Percentiles rank a stretch among this genome's conserved stretches.
These are phyloP conservation scores for Dryobotodes eremita DNA, from an alignment of 2,888 invertebrate species.

Conservation along the genomic window DNA sequence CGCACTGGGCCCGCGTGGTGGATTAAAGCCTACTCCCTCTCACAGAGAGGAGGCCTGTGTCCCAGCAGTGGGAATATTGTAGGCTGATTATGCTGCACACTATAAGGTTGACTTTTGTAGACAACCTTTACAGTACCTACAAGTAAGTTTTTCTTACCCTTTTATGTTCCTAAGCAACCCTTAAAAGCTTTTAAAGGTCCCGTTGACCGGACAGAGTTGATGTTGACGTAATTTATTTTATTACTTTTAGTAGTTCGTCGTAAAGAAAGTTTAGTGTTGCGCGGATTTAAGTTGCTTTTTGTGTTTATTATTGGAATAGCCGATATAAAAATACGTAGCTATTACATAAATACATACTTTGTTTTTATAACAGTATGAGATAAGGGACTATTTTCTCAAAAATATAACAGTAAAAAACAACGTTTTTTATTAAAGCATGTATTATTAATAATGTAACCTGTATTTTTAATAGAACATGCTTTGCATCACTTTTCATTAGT, in stretches of 20 bases:
- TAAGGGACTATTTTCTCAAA: neutral
- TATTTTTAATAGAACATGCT: neutral
- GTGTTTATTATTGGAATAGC: constrained; percentile 58
- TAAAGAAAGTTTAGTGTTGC: constrained; percentile 67
- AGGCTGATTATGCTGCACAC: no score
- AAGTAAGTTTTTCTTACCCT: constrained; percentile 55
- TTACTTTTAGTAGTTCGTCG: constrained; percentile 69
- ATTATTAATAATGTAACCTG: neutral
- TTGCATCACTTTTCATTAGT: neutral
- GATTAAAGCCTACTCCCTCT: no score
- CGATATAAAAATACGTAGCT: constrained; percentile 8
- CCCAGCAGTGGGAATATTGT: no score
- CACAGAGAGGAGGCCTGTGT: no score
- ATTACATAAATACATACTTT: constrained; percentile 9
- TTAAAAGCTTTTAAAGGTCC: constrained; percentile 77
- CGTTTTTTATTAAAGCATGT: neutral
- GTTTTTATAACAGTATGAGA: neutral
- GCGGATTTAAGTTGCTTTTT: constrained; percentile 59
- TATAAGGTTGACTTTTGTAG: no score
- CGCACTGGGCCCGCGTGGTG: no score
- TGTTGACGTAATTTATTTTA: constrained; percentile 78
- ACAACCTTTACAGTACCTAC: constrained; percentile 4
- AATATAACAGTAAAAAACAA: neutral
- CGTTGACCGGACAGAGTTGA: constrained; percentile 65
- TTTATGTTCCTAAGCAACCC: constrained; percentile 61